Evolutionary conservation across 2,113 vertebrate genomes (phyloP).

Genomic region (Okapia johnstoni): DNA sequence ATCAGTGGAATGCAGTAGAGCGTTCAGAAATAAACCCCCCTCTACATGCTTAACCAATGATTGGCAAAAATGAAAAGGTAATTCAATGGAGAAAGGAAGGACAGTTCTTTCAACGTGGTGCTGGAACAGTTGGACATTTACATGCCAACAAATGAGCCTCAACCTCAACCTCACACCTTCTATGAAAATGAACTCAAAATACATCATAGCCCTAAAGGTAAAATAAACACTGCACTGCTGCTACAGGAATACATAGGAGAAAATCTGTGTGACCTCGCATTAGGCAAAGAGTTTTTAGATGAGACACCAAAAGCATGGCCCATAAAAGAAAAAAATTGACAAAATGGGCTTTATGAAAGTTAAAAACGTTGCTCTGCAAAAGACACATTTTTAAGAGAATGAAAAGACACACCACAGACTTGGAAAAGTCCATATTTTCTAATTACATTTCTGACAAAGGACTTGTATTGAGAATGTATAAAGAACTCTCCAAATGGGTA

Average conservation of each 20-base stretch:
- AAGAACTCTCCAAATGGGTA: background rate
- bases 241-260: background rate
- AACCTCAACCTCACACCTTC: background rate
- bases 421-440: background rate
- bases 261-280: background rate
- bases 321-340: background rate
- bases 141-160: background rate
- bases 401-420: background rate
- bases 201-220: background rate
- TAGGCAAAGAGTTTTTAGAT: background rate
- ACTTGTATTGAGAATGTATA: background rate
- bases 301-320: background rate
- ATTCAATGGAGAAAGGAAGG: background rate
- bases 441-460: background rate
- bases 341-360: background rate
- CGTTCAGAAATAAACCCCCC: background rate
- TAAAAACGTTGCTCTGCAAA: background rate
- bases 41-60: background rate
- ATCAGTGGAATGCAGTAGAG: background rate
- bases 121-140: background rate
- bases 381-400: background rate
- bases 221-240: too few species aligned
- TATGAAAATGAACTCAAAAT: background rate
- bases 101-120: background rate
- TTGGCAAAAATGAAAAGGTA: background rate